phyloP scores from a whole-genome alignment of 1,140 invertebrate species.

The Melipona quadrifasciata region DNA sequence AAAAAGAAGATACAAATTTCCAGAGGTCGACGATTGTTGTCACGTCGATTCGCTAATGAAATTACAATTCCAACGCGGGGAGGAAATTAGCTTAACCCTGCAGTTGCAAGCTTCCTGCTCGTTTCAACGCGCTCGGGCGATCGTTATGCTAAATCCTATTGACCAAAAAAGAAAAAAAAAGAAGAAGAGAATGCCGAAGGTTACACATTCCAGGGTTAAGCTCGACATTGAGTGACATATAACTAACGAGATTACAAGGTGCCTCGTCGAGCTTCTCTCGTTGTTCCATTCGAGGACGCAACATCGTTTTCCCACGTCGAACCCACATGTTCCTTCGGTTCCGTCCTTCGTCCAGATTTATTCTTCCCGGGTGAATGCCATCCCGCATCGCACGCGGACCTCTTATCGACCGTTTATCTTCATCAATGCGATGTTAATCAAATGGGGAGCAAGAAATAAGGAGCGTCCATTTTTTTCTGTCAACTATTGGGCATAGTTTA shows the following conservation, averaged over 20 bases:
- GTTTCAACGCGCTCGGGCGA: not conserved
- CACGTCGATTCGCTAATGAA: not conserved
- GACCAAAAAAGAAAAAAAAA: not conserved
- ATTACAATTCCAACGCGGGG: not conserved
- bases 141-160: conserved; percentile 33
- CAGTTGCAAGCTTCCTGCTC: too few relatives aligned
- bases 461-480: too few relatives aligned
- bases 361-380: not conserved
- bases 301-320: not conserved
- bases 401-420: too few relatives aligned
- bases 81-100: not conserved
- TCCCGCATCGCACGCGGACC: too few relatives aligned
- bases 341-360: not conserved
- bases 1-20: too few relatives aligned
- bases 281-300: conserved; percentile 7
- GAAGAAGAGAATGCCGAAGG: conserved; percentile 2
- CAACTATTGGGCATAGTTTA: too few relatives aligned
- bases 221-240: conserved; percentile 24
- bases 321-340: not conserved
- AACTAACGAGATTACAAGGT: conserved; percentile 37
- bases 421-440: too few relatives aligned
- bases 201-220: conserved; percentile 31
- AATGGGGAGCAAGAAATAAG: too few relatives aligned
- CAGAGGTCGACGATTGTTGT: not conserved
- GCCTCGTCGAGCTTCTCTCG: conserved; percentile 32